Conservation (phyloP, 2,888 invertebrate species). For the Pardosa pseudoannulata region DNA sequence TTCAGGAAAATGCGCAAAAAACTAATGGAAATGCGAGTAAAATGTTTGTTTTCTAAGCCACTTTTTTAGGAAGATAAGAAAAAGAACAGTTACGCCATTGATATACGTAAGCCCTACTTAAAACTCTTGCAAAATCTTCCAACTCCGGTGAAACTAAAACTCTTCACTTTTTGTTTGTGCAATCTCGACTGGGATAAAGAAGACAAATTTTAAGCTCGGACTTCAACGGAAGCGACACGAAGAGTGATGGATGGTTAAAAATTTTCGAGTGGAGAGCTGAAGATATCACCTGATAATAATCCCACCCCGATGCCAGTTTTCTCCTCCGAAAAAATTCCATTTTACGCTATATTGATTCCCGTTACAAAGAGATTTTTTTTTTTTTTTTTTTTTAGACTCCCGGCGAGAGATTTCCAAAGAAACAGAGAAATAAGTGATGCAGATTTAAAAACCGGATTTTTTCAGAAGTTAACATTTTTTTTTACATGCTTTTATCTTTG, state of each 20-base stretch:
- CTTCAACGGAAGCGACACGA: background rate
- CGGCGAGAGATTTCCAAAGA: background rate
- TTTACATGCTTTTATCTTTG: background rate
- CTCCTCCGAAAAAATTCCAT: background rate
- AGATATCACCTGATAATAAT: conserved; percentile 3
- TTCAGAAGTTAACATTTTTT: background rate
- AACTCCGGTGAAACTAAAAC: background rate
- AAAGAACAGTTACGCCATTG: too few species aligned
- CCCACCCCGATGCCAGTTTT: background rate
- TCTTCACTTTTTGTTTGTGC: background rate
- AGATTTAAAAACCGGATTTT: background rate
- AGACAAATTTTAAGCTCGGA: background rate
- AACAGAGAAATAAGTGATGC: background rate
- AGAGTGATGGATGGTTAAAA: background rate
- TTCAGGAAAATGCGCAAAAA: too few species aligned
- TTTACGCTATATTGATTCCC: conserved; percentile 15
- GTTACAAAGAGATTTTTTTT: background rate
- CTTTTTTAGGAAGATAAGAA: too few species aligned
- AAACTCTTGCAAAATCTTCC: background rate
- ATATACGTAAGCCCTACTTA: background rate
- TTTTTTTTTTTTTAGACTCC: background rate
- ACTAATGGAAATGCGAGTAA: too few species aligned
- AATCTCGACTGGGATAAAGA: background rate
- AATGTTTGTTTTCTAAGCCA: too few species aligned
- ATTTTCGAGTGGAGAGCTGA: background rate